Evolutionary conservation across 2,888 invertebrate genomes (phyloP), one percentile per base, ranked within the genome.

Genomic region (Drosophila dives): DNA sequence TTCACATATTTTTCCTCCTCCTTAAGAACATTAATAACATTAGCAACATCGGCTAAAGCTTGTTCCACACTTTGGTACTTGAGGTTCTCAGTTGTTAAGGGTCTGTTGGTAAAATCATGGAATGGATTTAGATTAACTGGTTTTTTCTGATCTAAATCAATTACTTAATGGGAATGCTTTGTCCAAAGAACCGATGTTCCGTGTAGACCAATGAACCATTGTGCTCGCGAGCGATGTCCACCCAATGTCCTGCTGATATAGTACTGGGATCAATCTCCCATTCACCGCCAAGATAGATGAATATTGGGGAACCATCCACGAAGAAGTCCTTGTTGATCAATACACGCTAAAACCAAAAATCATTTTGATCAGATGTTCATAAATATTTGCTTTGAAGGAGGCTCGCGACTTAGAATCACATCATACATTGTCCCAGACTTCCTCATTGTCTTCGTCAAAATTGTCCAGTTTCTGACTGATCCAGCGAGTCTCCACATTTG

Each of bases 171-270:
- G 97, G 97, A 75, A 94, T 94, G 72, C 96, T 96, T 40, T 94
- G 83, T 4, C 97, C 97, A 88, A 97, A 97, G 92, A 95, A 97
- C 72, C 97, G 94, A 91, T 97, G 97, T 90, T 97, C 97, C 0
- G 97, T 95, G 79, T 95, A 95, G 86, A 96, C 95, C 78, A 96
- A 92, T 1, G 94, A 94, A 0, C 95, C 97, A 3, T 93, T 92
- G 72, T 95, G 93, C 8, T 91, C 76, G 51, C 89, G 74, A 0
- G 95, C 96, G 77, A 95, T 92, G 55, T 95, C 94, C 65, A 94
- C 93, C 81, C 95, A 95, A 56, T 95, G 93, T 3, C 96, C 96
- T 0, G 88, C 90, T 29, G 88, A 86, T 77, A 96, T 92, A 94
- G 94, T 95, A 6, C 93, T 93, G 0, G 94, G 92, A 8, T 93